phyloP scores from a whole-genome alignment of 1,140 invertebrate genomes.

The Antheraea pernyi region DNA sequence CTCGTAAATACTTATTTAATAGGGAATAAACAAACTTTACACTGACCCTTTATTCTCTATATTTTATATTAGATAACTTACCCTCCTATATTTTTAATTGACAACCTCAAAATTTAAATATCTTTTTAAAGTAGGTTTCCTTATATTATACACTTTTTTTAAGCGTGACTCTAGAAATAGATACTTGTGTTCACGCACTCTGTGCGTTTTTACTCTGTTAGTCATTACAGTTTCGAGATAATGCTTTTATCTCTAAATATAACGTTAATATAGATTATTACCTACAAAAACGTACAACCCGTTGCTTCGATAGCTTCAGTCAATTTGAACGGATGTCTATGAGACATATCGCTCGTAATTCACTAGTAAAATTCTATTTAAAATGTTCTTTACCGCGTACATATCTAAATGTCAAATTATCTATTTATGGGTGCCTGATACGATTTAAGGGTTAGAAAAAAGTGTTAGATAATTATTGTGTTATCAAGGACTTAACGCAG shows the following conservation, averaged over 20 bases:
- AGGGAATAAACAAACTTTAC: no score
- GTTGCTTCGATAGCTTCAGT: not conserved
- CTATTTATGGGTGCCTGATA: not conserved
- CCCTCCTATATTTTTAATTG: no score
- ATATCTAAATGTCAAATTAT: not conserved
- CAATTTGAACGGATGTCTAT: not conserved
- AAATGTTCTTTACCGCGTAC: not conserved
- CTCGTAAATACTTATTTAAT: no score
- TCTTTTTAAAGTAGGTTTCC: not conserved
- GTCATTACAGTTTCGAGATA: not conserved
- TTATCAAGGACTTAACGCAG: not conserved
- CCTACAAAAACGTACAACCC: not conserved
- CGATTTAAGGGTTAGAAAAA: not conserved
- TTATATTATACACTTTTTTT: not conserved
- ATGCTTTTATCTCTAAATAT: not conserved
- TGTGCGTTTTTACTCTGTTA: not conserved
- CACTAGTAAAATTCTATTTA: not conserved
- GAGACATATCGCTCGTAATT: no score
- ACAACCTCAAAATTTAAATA: no score
- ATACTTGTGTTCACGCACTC: not conserved
- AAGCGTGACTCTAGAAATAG: not conserved
- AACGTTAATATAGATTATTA: slow-evolving; percentile 1
- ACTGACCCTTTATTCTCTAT: no score
- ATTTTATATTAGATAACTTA: no score
- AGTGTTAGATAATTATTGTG: not conserved